A percentile compares a stretch with the other conserved stretches of the same genome.
phyloP scores from a whole-genome alignment of 2,797 vertebrate species.

The Danio choprae region DNA sequence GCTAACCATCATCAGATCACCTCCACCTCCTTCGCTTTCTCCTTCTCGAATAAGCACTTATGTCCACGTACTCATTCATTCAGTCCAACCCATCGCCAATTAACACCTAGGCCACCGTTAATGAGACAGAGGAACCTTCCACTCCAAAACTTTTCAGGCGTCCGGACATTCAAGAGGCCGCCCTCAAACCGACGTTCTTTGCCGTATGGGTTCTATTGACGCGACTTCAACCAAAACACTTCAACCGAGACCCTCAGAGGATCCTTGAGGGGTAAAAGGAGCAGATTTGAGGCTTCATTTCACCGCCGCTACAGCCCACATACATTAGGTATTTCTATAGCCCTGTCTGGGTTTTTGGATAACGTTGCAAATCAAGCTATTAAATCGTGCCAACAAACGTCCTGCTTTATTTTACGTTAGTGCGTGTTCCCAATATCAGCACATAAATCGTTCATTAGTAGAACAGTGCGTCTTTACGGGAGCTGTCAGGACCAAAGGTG shows the following conservation, averaged over 20 bases:
- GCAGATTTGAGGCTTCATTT: slow-evolving; percentile 46
- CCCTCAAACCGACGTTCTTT: slow-evolving; percentile 56
- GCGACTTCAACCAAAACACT: slow-evolving; percentile 59
- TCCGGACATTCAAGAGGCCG: slow-evolving; percentile 74
- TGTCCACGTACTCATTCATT: slow-evolving; percentile 75
- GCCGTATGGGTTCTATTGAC: slow-evolving; percentile 53
- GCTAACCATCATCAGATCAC: slow-evolving; percentile 70
- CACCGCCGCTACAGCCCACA: slow-evolving; percentile 34
- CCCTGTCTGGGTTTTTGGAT: background rate
- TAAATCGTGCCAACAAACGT: background rate
- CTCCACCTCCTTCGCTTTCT: slow-evolving; percentile 67
- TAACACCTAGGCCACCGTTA: slow-evolving; percentile 82
- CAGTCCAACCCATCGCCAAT: slow-evolving; percentile 76
- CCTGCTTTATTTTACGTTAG: background rate
- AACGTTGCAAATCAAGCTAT: background rate
- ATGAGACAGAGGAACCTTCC: slow-evolving; percentile 76
- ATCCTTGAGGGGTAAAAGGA: slow-evolving; percentile 54
- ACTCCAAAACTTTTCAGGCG: slow-evolving; percentile 78
- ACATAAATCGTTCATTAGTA: background rate
- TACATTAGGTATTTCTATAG: background rate
- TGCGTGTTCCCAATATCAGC: background rate
- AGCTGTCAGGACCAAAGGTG: background rate
- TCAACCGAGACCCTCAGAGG: slow-evolving; percentile 52
- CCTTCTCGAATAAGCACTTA: slow-evolving; percentile 71
- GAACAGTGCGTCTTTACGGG: background rate